Evolutionary conservation across 2,888 invertebrate species (phyloP).

Genomic region (Trichopoda pennipes): DNA sequence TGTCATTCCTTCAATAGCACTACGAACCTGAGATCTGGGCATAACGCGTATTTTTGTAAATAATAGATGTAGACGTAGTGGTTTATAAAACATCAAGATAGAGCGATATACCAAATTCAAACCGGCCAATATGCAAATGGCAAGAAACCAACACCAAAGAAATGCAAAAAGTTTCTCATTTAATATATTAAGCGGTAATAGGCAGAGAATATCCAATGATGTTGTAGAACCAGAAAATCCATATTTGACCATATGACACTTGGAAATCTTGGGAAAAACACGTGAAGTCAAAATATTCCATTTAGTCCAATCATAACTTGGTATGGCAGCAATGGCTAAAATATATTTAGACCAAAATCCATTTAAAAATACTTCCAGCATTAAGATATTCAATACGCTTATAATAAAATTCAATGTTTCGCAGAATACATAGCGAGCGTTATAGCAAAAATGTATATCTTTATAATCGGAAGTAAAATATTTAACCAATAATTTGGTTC

Average conservation of each 20-base stretch:
- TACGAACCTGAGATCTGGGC: slow-evolving; percentile 71
- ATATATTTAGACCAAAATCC: slow-evolving; percentile 78
- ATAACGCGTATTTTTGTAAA: slow-evolving; percentile 74
- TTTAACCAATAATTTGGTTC: slow-evolving; percentile 72
- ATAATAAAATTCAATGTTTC: slow-evolving; percentile 88
- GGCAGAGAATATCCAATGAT: slow-evolving; percentile 88
- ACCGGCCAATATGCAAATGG: slow-evolving; percentile 84
- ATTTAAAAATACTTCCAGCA: slow-evolving; percentile 77
- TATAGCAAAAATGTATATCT: slow-evolving; percentile 82
- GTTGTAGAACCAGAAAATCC: slow-evolving; percentile 91
- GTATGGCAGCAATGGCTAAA: slow-evolving; percentile 75
- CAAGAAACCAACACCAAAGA: slow-evolving; percentile 88
- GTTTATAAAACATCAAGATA: slow-evolving; percentile 82
- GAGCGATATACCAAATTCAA: slow-evolving; percentile 86
- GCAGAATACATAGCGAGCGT: slow-evolving; percentile 85
- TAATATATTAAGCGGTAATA: slow-evolving; percentile 89
- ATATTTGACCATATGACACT: slow-evolving; percentile 92
- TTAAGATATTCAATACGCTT: slow-evolving; percentile 82
- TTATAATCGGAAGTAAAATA: slow-evolving; percentile 76
- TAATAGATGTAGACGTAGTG: slow-evolving; percentile 75
- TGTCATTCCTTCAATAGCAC: slow-evolving; percentile 74
- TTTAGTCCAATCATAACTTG: slow-evolving; percentile 74
- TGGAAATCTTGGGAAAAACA: slow-evolving; percentile 86
- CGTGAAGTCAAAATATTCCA: slow-evolving; percentile 78
- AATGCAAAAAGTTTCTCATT: slow-evolving; percentile 90